Conservation (phyloP, 1,140 invertebrate genomes). For the Pararge aegeria region DNA sequence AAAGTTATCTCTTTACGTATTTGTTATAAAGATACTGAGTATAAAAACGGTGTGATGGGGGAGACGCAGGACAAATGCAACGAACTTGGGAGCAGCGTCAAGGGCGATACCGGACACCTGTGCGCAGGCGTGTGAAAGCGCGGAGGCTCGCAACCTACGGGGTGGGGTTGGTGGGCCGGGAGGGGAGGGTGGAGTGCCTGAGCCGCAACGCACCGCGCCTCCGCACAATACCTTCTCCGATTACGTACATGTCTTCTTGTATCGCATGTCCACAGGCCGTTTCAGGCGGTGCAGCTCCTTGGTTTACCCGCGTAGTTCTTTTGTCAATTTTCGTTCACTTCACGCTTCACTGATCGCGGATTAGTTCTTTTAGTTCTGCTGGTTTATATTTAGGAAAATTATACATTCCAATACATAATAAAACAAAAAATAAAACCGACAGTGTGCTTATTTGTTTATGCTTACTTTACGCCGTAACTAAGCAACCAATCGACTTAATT, state of each 20-base stretch:
- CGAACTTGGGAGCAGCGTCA: conserved; percentile 66
- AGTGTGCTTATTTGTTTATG: too few species aligned
- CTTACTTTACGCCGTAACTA: too few species aligned
- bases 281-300: conserved; percentile 57
- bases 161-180: conserved; percentile 21
- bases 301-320: conserved; percentile 61
- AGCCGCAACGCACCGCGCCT: conserved; percentile 67
- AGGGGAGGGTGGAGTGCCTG: conserved; percentile 27
- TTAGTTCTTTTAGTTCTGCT: conserved; percentile 17
- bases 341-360: conserved; percentile 43
- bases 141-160: conserved; percentile 33
- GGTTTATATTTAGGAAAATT: conserved; percentile 11
- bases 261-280: conserved; percentile 69
- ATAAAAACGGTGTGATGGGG: conserved; percentile 5
- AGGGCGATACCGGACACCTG: conserved; percentile 75
- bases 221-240: conserved; percentile 72
- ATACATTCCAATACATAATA: background rate
- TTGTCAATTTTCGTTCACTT: conserved; percentile 56
- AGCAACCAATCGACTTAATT: too few species aligned
- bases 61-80: conserved; percentile 41
- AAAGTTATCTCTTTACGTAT: too few species aligned
- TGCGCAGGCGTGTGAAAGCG: conserved; percentile 73
- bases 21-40: background rate
- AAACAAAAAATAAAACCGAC: too few species aligned
- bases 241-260: conserved; percentile 72